Conservation (phyloP, 2,113 vertebrate species). For the Benitochromis conjunctus region DNA sequence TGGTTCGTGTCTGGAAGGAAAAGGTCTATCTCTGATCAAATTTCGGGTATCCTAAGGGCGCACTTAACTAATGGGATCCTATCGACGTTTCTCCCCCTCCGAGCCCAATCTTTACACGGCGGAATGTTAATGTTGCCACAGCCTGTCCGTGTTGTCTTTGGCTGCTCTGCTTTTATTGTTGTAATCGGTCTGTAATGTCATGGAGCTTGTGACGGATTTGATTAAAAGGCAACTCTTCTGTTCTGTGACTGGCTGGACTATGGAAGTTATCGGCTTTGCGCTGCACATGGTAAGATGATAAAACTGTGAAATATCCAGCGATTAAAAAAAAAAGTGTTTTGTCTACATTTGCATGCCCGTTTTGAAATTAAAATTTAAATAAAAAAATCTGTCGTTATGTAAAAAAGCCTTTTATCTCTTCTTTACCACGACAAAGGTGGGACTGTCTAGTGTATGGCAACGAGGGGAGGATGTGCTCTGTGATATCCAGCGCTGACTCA, state of each 20-base stretch:
- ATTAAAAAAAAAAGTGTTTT: neutral
- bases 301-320: neutral
- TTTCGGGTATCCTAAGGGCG: constrained; percentile 63
- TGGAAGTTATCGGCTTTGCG: constrained; percentile 23
- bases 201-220: constrained; percentile 36
- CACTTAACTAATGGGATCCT: constrained; percentile 69
- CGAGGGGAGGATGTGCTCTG: constrained; percentile 30
- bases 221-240: constrained; percentile 9
- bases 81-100: constrained; percentile 46
- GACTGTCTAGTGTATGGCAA: constrained; percentile 46
- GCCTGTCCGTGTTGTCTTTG: constrained; percentile 45
- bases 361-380: neutral
- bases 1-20: constrained; percentile 58
- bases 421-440: constrained; percentile 14
- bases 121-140: constrained; percentile 65
- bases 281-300: constrained; percentile 44
- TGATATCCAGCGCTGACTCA: constrained; percentile 45
- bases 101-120: constrained; percentile 41
- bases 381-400: neutral
- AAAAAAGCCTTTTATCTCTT: neutral
- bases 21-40: constrained; percentile 59
- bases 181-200: constrained; percentile 44
- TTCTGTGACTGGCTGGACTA: constrained; percentile 16
- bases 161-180: constrained; percentile 34
- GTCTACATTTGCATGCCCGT: neutral